Percentiles rank a stretch among this genome's conserved stretches.
These are phyloP conservation scores for Python bivittatus DNA, from an alignment of 2,113 vertebrate species.

Conservation along the genomic window DNA sequence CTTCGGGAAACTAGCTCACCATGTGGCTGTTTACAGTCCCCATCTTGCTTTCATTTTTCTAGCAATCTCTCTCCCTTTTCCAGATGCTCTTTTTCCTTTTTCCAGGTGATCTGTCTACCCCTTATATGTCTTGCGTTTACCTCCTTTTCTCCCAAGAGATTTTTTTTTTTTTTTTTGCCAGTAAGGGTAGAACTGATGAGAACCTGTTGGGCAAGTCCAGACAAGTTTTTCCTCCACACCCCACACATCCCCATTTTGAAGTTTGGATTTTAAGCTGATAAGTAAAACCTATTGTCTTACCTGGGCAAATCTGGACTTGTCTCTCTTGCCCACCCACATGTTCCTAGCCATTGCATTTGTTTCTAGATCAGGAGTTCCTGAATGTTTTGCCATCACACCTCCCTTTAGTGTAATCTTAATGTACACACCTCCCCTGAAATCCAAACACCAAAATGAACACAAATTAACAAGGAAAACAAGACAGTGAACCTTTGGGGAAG, in stretches of 20 bases:
- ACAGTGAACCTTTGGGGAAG: not conserved
- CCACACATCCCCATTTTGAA: not conserved
- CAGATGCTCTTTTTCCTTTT: not conserved
- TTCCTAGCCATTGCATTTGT: not conserved
- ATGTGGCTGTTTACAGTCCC: not conserved
- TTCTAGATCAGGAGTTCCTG: not conserved
- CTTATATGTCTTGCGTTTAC: not conserved
- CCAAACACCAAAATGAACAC: not conserved
- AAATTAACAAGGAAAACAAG: not conserved
- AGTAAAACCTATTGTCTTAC: not conserved
- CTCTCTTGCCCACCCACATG: not conserved
- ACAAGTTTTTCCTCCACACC: not conserved
- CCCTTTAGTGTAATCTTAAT: not conserved
- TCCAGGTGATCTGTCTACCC: not conserved
- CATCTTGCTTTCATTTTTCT: not conserved
- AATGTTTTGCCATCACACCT: not conserved
- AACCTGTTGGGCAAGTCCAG: not conserved
- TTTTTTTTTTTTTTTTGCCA: not conserved
- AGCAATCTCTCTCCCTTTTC: not conserved
- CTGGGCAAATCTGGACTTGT: not conserved
- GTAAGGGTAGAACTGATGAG: not conserved
- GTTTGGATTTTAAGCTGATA: not conserved
- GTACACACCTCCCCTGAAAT: not conserved
- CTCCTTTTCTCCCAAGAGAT: not conserved
- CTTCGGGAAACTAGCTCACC: not conserved